Conservation (phyloP, 2,113 vertebrate species). For the Oriolus oriolus region DNA sequence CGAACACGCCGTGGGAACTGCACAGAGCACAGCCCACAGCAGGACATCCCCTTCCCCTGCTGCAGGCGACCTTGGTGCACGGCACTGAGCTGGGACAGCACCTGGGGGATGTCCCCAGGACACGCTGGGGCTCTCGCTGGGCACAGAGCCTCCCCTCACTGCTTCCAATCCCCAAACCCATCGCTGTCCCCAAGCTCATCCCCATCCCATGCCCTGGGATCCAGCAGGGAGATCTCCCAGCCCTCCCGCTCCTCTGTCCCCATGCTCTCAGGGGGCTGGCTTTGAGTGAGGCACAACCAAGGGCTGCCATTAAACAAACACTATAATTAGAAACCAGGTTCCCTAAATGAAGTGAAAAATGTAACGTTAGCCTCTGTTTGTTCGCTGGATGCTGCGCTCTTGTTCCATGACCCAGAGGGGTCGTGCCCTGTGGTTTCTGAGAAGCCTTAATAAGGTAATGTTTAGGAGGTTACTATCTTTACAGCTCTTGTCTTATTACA, state of each 20-base stretch:
- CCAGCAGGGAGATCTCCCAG: neutral
- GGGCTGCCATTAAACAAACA: constrained; percentile 70
- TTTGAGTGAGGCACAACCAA: constrained; percentile 13
- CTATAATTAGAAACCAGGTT: constrained; percentile 81
- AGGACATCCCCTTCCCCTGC: neutral
- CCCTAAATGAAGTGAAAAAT: constrained; percentile 80
- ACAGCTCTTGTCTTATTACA: constrained; percentile 68
- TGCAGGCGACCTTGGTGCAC: neutral
- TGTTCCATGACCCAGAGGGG: constrained; percentile 77
- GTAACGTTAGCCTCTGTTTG: constrained; percentile 75
- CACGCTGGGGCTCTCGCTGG: neutral
- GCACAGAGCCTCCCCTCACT: neutral
- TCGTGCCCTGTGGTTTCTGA: constrained; percentile 73
- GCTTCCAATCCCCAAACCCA: fast-evolving
- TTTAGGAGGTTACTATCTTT: constrained; percentile 78
- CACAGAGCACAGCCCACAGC: neutral
- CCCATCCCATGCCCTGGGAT: fast-evolving
- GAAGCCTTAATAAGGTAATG: constrained; percentile 87
- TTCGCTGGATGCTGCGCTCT: constrained; percentile 72
- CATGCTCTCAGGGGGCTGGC: neutral
- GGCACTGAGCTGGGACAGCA: neutral
- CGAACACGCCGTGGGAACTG: fast-evolving
- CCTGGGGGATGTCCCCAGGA: neutral
- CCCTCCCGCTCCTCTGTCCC: neutral
- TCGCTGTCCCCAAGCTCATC: fast-evolving